Evolutionary conservation across 2,113 vertebrate species (phyloP).

Genomic region (Chelonoidis abingdonii): DNA sequence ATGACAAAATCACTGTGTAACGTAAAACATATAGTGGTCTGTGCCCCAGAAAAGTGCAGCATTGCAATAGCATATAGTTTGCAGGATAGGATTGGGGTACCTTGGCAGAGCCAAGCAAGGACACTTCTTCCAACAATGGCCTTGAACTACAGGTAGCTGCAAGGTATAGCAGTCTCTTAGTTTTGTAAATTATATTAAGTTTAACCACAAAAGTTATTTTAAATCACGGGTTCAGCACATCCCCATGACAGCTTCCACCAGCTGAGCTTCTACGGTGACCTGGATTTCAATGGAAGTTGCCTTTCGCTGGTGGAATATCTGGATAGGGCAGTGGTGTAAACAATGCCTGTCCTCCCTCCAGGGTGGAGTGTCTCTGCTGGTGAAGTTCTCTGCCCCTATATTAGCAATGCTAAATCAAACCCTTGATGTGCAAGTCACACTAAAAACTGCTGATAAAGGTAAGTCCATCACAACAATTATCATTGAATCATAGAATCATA

Average conservation of each 20-base stretch:
- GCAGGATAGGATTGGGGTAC: not conserved
- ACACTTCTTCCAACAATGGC: not conserved
- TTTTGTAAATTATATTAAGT: not conserved
- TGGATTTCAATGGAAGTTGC: not conserved
- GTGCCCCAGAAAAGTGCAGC: not conserved
- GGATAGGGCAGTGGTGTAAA: not conserved
- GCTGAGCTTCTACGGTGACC: fast-evolving
- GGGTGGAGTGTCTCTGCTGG: not conserved
- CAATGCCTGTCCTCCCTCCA: not conserved
- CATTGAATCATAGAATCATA: no score
- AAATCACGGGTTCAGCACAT: not conserved
- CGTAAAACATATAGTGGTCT: not conserved
- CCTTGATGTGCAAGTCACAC: not conserved
- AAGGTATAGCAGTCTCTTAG: not conserved
- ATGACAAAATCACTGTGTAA: not conserved
- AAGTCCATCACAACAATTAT: no score
- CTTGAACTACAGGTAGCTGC: not conserved
- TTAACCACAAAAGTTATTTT: not conserved
- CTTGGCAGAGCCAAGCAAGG: not conserved
- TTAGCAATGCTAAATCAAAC: not conserved
- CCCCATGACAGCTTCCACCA: not conserved
- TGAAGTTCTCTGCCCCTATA: not conserved
- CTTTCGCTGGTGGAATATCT: not conserved
- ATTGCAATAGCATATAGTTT: not conserved
- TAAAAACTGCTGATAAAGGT: not conserved